phyloP scores from a whole-genome alignment of 1,140 invertebrate genomes.

The Neomicropteryx cornuta region DNA sequence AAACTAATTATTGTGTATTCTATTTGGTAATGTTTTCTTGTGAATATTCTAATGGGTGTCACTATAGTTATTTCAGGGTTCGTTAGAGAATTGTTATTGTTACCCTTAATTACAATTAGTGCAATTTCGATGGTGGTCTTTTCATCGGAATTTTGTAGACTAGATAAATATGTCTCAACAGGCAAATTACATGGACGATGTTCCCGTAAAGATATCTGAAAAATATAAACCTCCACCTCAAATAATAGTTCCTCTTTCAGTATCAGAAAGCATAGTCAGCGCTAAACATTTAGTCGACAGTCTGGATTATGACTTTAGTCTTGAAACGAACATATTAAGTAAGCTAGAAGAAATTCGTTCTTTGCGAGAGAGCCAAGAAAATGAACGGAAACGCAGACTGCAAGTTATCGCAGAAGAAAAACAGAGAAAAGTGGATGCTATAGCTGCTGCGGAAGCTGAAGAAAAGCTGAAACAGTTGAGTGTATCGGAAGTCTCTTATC shows the following conservation, averaged over 20 bases:
- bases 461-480: constrained; percentile 41
- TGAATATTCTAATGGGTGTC: no score
- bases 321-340: constrained; percentile 57
- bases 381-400: constrained; percentile 44
- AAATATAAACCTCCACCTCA: constrained; percentile 67
- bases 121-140: no score
- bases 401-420: constrained; percentile 40
- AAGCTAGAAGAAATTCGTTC: constrained; percentile 58
- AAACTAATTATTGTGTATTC: no score
- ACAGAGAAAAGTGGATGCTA: constrained; percentile 33
- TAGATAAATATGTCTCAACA: constrained; percentile 34
- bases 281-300: constrained; percentile 38
- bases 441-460: constrained; percentile 34
- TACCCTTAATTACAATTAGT: no score
- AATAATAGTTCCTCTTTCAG: constrained; percentile 55
- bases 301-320: constrained; percentile 54
- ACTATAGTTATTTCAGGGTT: no score
- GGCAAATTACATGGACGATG: constrained; percentile 59
- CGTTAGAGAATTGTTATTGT: no score
- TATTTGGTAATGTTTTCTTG: no score
- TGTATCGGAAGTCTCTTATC: constrained; percentile 44
- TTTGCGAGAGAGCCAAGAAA: constrained; percentile 45
- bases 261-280: constrained; percentile 47
- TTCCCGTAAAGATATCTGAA: constrained; percentile 79
- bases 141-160: no score